Conservation (phyloP, 2,113 vertebrate species). For the Neopipo cinnamomea region DNA sequence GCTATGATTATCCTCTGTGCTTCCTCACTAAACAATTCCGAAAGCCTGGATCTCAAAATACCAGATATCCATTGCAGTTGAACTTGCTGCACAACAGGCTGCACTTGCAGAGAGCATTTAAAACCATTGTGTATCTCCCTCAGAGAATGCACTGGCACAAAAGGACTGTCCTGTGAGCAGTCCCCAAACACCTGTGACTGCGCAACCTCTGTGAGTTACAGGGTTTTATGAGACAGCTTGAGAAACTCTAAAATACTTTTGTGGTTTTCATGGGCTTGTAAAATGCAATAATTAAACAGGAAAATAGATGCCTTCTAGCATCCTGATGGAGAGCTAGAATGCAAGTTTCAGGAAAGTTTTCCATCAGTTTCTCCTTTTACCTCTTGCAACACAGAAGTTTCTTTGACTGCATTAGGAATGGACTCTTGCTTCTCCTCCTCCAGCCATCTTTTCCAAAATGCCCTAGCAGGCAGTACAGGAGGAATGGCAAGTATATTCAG, state of each 20-base stretch:
- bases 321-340: not conserved
- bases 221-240: not conserved
- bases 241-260: not conserved
- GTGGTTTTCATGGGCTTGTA: not conserved
- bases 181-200: not conserved
- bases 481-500: not conserved
- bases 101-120: not conserved
- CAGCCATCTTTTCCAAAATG: not conserved
- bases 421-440: not conserved
- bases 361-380: not conserved
- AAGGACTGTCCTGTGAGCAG: not conserved
- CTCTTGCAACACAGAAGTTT: not conserved
- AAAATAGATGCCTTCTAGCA: not conserved
- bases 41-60: not conserved
- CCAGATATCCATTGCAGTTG: not conserved
- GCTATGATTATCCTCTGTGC: not conserved
- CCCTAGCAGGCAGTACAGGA: not conserved
- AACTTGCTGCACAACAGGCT: not conserved
- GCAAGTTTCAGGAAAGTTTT: not conserved
- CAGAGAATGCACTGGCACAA: not conserved
- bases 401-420: not conserved
- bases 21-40: not conserved
- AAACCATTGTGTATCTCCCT: not conserved
- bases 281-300: not conserved
- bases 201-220: not conserved